phyloP scores from a whole-genome alignment of 1,140 invertebrate genomes.

The Ostrea edulis region DNA sequence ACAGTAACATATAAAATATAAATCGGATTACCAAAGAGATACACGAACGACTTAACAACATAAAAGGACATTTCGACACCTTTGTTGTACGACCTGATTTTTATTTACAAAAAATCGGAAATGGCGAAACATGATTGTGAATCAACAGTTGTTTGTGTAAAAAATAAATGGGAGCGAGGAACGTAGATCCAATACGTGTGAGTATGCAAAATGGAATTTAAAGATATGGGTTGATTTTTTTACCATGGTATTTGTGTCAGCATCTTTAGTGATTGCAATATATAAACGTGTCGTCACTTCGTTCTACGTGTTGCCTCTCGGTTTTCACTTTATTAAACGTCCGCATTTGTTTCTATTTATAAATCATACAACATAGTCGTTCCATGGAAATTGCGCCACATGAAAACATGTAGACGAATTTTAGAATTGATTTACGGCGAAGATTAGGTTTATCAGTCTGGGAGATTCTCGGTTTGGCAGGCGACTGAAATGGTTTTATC shows the following conservation, averaged over 20 bases:
- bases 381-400: background rate
- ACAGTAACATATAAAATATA: no score
- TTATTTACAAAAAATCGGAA: constrained; percentile 32
- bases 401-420: background rate
- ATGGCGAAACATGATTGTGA: constrained; percentile 24
- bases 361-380: background rate
- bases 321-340: background rate
- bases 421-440: no score
- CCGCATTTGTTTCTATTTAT: background rate
- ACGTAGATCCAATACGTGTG: constrained; percentile 8
- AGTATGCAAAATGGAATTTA: background rate
- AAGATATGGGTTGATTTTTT: background rate
- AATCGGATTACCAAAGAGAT: background rate
- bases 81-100: background rate
- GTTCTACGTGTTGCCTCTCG: background rate
- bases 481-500: no score
- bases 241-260: background rate
- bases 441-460: no score
- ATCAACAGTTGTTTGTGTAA: constrained; percentile 35
- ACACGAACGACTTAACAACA: background rate
- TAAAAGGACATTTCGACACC: background rate
- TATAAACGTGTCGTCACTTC: background rate
- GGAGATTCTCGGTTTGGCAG: no score
- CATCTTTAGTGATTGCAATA: background rate
- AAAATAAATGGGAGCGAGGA: constrained; percentile 18